Base-by-base conservation (phyloP, 2,888 invertebrate species). In the Tenodera sinensis region DNA sequence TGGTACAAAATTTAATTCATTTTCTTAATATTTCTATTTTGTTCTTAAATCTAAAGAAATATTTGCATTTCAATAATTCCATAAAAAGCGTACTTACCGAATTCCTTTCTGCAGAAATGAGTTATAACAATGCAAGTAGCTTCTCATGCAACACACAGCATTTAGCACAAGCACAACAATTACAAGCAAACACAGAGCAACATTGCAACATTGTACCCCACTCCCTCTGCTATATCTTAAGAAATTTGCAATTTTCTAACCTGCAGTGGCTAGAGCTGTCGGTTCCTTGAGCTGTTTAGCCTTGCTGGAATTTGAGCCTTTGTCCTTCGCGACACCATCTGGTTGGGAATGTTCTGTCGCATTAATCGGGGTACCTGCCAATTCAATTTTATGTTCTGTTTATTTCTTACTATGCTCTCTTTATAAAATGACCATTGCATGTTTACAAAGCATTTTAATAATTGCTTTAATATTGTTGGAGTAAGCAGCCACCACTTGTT, bases 251-350 rank as follows among this genome's bases (percentile, higher is more conserved):
- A 85, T 3, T 88, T 89, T 92, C 91, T 92, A 93, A 96, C 96
- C 96, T 96, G 96, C 93, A 96, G 95, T 93, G 95, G 95, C 91
- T 96, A 95, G 94, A 96, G 95, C 94, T 95, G 96, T 92, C 96
- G 95, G 94, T 95, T 96, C 94, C 96, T 94, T 92, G 95, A 94
- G 93, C 93, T 94, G 92, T 90, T 90, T 90, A 88, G 47, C 87
- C 90, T 87, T 87, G 83, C 90, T 90, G 89, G 84, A 87, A 88
- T 86, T 90, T 84, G 84, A 82, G 87, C 85, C 85, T 83, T 89
- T 81, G 89, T 89, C 88, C 88, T 89, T 87, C 30, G 88, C 82
- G 85, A 81, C 82, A 88, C 88, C 81, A 34, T 86, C 85, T 87
- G 89, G 88, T 88, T 88, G 85, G 81, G 89, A 87, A 86, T 87